These are phyloP conservation scores for Hypanus sabinus DNA, from an alignment of 2,113 vertebrate genomes.

Conservation along the genomic window DNA sequence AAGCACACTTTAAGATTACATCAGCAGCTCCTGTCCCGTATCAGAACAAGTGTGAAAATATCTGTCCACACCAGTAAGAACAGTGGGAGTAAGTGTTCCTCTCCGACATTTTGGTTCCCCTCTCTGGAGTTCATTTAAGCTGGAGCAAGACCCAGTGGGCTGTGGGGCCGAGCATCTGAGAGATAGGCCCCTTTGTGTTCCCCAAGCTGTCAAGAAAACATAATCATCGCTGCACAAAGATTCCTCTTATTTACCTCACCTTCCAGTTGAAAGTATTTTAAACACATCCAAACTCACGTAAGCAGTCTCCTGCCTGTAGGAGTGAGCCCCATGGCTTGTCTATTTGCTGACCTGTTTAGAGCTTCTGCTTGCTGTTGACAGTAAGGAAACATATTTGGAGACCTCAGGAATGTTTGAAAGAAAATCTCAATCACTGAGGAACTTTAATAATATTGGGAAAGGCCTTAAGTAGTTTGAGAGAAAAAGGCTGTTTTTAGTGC, in stretches of 20 bases:
- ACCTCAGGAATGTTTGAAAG: conserved; percentile 31
- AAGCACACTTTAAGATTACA: no score
- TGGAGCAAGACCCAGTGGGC: not conserved
- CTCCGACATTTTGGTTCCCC: not conserved
- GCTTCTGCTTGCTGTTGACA: not conserved
- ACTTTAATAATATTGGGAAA: not conserved
- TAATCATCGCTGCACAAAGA: not conserved
- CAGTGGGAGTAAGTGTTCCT: not conserved
- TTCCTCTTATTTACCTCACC: not conserved
- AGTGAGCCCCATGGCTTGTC: not conserved
- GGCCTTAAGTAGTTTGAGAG: not conserved
- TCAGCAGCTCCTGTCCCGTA: not conserved
- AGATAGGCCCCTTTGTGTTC: not conserved
- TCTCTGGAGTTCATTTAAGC: not conserved
- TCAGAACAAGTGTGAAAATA: not conserved
- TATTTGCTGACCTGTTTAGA: not conserved
- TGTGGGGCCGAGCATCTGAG: not conserved
- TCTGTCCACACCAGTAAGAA: not conserved
- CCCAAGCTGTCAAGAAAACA: not conserved
- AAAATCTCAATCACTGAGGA: not conserved
- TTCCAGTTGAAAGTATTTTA: conserved; percentile 12
- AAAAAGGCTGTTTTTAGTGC: not conserved
- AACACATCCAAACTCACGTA: not conserved
- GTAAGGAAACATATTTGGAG: not conserved
- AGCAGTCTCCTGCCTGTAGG: not conserved